Evolutionary conservation across 2,888 invertebrate genomes (phyloP), one percentile per base, ranked within the genome.

Genomic region (Agrypnus murinus): DNA sequence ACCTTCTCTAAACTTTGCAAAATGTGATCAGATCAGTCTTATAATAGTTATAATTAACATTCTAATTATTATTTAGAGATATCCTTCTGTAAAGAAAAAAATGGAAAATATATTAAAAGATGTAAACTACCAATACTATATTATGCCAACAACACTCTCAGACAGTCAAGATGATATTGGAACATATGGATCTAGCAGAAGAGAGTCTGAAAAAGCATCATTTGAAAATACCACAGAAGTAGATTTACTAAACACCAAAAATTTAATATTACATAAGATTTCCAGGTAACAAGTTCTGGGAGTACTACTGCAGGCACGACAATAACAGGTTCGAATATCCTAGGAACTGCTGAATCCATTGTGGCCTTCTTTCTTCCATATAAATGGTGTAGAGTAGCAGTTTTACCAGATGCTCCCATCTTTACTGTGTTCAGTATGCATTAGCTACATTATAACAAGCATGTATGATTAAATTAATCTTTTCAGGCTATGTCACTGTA

Each of bases 81-180:
- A 87, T 76, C 88, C 88, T 10, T 81, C 86, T 0, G 86, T 88
- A 45, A 77, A 86, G 58, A 83, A 80, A 71, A 88, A 87, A 83
- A 87, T 88, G 0, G 83, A 79, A 69, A 77, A 81, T 53, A 86
- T 86, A 0, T 85, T 87, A 9, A 81, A 84, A 65, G 85, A 87
- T 8, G 80, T 82, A 0, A 87, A 86, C 76, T 87, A 88, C 76
- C 10, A 48, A 10, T 31, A 10, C 12, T 88, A 87, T 57, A 87
- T 88, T 3, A 77, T 88, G 50, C 87, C 88, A 14, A 86, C 86
- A 3, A 79, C 86, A 17, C 5, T 55, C 4, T 1, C 31, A 10
- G 10, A 0, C 3, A 36, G 17, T 10, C 14, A 17, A 8, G 17
- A 17, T 17, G 36, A 36, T 15, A 14, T 10, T 6, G 25, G n/a